Base-by-base conservation (phyloP, 2,888 invertebrate species). In the Agapostemon virescens region DNA sequence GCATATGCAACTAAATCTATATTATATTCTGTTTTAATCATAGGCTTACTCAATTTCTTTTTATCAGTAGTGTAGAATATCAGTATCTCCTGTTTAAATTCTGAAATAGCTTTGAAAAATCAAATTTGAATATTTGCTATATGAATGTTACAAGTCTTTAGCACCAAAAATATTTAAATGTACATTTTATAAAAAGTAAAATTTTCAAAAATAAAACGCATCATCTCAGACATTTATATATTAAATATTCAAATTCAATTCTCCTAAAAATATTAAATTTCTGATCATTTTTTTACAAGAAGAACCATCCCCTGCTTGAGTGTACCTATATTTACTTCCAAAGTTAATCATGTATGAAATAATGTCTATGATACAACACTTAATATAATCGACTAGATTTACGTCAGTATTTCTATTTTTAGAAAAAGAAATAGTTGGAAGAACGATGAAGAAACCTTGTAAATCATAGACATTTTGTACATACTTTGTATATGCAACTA, bases 361-460 rank as follows among this genome's bases (percentile, higher is more conserved):
- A 36, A 63, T 63, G n/a, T 36, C 20, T n/a, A 63, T 2, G 11
- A 3, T 63, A 5, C 15, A 30, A 52, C 23, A 23, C 23, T 23
- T 52, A 52, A 52, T 58, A 61, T 61, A 61, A 61, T 7, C 20
- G 7, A 9, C 33, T 9, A 17, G 33, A 61, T 33, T 33, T 33
- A 61, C 61, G 61, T 33, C 61, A 61, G 33, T 61, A 61, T n/a
- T 61, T 11, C 17, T 33, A 33, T 61, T 58, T 26, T 58, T 61
- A 33, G 20, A 33, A 20, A 61, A 9, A 61, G n/a, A 61, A 20
- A 20, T 33, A 17, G 20, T 9, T 3, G 11, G 20, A 17, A 20
- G 33, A 61, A 20, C 30, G 2, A 30, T 61, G 20, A 7, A 33
- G 9, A 61, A 52, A 23, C 13, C 52, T 52, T 30, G 58, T 33